Percentiles rank a stretch among this genome's conserved stretches.
Conservation (phyloP, 2,888 invertebrate species). For the Fissipunctia ypsillon region DNA sequence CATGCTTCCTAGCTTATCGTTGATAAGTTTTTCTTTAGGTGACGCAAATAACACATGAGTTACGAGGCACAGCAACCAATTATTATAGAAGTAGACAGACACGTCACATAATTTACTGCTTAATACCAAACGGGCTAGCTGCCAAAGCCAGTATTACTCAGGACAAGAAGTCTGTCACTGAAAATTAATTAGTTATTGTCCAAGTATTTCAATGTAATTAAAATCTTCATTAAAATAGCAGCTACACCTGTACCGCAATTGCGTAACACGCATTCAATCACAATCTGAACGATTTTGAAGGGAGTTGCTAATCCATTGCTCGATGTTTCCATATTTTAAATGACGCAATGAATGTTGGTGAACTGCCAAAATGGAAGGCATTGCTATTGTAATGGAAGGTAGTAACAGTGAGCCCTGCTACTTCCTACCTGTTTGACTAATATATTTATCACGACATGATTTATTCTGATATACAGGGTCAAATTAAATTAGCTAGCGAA, state of each 20-base stretch:
- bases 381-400: too few relatives aligned
- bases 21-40: background rate
- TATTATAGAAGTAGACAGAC: conserved; percentile 4
- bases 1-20: too few relatives aligned
- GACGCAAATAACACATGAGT: background rate
- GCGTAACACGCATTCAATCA: too few relatives aligned
- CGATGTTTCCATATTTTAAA: background rate
- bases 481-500: too few relatives aligned
- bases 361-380: background rate
- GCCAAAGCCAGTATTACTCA: conserved; percentile 32
- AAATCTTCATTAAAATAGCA: conserved; percentile 7
- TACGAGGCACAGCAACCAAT: background rate
- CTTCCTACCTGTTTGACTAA: too few relatives aligned
- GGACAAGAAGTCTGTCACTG: conserved; percentile 9
- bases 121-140: conserved; percentile 27
- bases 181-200: background rate
- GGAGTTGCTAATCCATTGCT: background rate
- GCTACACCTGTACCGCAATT: background rate
- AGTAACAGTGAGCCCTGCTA: too few relatives aligned
- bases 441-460: too few relatives aligned
- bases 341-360: background rate
- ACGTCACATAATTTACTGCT: conserved; percentile 24
- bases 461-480: too few relatives aligned
- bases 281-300: background rate
- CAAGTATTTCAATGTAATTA: background rate